phyloP scores from a whole-genome alignment of 2,113 vertebrate genomes.

The Grammomys surdaster region DNA sequence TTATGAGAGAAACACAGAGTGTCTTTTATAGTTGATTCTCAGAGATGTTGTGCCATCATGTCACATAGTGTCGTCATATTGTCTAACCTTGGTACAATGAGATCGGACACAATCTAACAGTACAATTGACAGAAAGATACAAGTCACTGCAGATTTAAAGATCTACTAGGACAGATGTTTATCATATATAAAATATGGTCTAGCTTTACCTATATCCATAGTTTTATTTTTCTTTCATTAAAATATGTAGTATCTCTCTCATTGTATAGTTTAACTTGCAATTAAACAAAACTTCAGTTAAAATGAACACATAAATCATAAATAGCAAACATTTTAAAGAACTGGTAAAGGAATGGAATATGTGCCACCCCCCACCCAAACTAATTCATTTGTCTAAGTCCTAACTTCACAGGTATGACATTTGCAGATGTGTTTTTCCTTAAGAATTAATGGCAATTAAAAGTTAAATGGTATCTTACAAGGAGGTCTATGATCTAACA shows the following conservation, averaged over 20 bases:
- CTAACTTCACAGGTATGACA: neutral
- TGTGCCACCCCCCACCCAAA: neutral
- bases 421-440: neutral
- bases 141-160: neutral
- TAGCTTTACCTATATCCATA: neutral
- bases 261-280: neutral
- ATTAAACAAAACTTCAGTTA: neutral
- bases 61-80: neutral
- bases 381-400: neutral
- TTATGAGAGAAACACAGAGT: neutral
- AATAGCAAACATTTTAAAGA: neutral
- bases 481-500: neutral
- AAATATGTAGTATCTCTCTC: neutral
- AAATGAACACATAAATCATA: neutral
- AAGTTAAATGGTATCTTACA: neutral
- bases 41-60: rapidly evolving
- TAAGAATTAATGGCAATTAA: neutral
- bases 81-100: neutral
- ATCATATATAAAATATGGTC: neutral
- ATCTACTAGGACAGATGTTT: neutral
- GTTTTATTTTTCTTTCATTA: neutral
- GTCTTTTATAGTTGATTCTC: neutral
- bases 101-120: too few species aligned
- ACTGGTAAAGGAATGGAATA: neutral
- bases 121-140: neutral